Evolutionary conservation across 2,113 vertebrate species (phyloP).

Genomic region (Manacus vitellinus): DNA sequence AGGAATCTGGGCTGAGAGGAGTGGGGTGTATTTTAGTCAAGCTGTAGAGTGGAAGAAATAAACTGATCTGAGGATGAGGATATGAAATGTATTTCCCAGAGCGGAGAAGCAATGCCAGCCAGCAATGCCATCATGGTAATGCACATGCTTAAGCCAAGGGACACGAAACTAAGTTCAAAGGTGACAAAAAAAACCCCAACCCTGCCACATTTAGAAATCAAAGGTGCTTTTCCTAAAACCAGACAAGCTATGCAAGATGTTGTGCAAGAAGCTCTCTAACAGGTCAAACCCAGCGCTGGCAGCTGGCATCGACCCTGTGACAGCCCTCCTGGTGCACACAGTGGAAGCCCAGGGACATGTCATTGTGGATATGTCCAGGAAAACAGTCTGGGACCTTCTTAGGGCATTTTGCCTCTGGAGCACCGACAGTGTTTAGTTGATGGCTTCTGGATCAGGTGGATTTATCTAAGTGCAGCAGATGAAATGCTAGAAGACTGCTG

Average conservation of each 20-base stretch:
- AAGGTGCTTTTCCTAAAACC: not conserved
- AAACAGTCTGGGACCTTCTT: not conserved
- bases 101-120: not conserved
- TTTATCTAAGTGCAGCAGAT: not conserved
- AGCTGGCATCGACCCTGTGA: not conserved
- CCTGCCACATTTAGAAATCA: not conserved
- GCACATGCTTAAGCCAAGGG: not conserved
- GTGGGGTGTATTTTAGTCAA: conserved; percentile 37
- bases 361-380: not conserved
- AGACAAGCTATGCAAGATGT: not conserved
- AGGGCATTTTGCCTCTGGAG: not conserved
- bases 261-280: not conserved
- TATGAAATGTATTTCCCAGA: not conserved
- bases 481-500: not conserved
- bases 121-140: not conserved
- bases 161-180: not conserved
- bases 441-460: not conserved
- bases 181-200: not conserved
- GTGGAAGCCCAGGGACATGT: not conserved
- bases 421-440: not conserved
- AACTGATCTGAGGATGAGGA: not conserved
- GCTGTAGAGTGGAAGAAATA: not conserved
- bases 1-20: conserved; percentile 62
- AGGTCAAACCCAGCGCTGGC: not conserved
- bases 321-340: not conserved